Evolutionary conservation across 2,797 vertebrate genomes (phyloP), one percentile per base, ranked within the genome.

Genomic region (Hemitrygon akajei): DNA sequence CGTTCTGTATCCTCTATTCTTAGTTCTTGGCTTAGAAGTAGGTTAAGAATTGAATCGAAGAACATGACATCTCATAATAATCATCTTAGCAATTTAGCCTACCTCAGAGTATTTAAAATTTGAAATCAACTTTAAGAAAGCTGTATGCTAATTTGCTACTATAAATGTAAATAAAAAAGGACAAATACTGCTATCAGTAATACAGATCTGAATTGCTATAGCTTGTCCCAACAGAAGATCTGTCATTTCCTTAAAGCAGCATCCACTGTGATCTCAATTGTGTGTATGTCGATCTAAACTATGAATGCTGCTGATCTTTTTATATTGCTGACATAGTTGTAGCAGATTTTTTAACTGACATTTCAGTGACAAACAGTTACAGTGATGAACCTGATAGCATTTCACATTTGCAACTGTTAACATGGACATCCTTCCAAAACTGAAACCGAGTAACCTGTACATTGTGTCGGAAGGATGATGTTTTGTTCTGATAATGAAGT

Each of bases 311-410:
- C 97, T 97, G 96, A 97, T 97, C 98, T 97, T 97, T 96, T 95
- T 96, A 95, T 96, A 95, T 97, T 97, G 97, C 96, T 95, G 97
- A 96, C 95, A 97, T 96, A 97, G 97, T 97, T 98, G 98, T 98
- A 98, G 98, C 98, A 97, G 96, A 97, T 95, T 96, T 97, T 97
- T 98, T 97, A 96, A 95, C 96, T 98, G 97, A 98, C 97, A 97
- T 97, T 97, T 97, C 96, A 96, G 96, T 98, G 97, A 98, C 97
- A 98, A 98, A 98, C 97, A 97, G 97, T 97, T 97, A 97, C 96
- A 96, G 96, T 97, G 97, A 98, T 97, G 97, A 98, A 97, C 97
- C 96, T 97, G 97, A 98, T 97, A 97, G 97, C 95, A 97, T 97
- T 96, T 97, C 96, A 95, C 97, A 97, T 98, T 97, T 97, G 97